Evolutionary conservation across 1,140 invertebrate genomes (phyloP), one percentile per base, ranked within the genome.

Genomic region (Anastrepha ludens): DNA sequence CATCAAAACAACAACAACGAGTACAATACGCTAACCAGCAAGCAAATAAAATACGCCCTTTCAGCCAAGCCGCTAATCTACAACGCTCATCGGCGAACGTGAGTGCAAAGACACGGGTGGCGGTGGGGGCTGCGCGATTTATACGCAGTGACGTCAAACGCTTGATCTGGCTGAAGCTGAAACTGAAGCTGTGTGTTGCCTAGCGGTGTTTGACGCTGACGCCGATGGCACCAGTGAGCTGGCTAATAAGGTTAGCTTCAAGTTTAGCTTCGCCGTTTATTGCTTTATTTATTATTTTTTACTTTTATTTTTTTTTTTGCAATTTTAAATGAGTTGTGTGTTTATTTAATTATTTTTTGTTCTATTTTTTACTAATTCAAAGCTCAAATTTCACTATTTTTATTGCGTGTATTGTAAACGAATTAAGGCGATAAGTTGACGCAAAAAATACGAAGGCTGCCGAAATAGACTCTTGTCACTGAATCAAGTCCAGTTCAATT

Each of bases 141-240:
- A 13, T 81, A 41, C n/a, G 47, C 74, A 81, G 74, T 81, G 74
- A 81, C 74, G 74, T 81, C 74, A 81, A 81, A 81, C 74, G 74
- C 20, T 55, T 20, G 17, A 6, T 2, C 11, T 55, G 50, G 50
- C 74, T 55, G 7, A 2, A 81, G 47, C 74, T n/a, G 47, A n/a
- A 8, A 7, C 20, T 81, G 74, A 55, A 81, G n/a, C 74, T 81
- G 44, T 1, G 44, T 74, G 67, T 47, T 81, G 47, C n/a, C 74
- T 81, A 81, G 74, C 74, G 74, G 20, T 17, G 9, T 81, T 55
- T 81, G 47, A 5, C 9, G 74, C 44, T 58, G 17, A 50, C 11
- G n/a, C 65, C 13, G 17, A 2, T 13, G 44, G 3, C 70, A 17
- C 47, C 15, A 17, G 39, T 8, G 11, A 70, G 39, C 13, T 47